Conservation (phyloP, 2,113 vertebrate genomes). For the Ahaetulla prasina region DNA sequence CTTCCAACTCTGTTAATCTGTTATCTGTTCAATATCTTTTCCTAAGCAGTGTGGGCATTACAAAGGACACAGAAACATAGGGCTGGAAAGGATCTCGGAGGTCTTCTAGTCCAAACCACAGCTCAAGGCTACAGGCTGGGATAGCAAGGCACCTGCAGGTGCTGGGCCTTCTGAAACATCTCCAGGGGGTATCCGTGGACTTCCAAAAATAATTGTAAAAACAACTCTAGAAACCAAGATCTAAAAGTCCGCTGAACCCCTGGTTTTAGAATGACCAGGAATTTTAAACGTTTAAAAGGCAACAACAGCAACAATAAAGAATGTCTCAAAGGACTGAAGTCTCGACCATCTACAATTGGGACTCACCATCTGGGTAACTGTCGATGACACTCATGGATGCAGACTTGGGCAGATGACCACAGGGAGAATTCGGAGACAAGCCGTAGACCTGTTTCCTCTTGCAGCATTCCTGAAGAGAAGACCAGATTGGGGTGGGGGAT, state of each 20-base stretch:
- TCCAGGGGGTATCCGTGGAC: neutral
- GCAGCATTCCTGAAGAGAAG: constrained; percentile 21
- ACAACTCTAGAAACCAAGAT: neutral
- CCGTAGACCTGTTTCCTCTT: neutral
- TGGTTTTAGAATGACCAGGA: neutral
- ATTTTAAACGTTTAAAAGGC: neutral
- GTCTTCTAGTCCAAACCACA: neutral
- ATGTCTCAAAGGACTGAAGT: neutral
- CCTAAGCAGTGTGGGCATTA: neutral
- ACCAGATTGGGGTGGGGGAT: neutral
- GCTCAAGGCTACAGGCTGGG: neutral
- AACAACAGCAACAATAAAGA: neutral
- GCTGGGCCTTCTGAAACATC: neutral
- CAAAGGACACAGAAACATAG: neutral
- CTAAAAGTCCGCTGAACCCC: neutral
- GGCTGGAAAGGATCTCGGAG: neutral
- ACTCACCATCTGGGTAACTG: constrained; percentile 61
- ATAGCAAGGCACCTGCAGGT: neutral
- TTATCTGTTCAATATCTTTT: neutral
- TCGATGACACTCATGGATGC: constrained; percentile 63
- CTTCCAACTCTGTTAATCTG: too few relatives aligned
- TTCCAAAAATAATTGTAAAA: neutral
- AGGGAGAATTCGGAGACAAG: neutral
- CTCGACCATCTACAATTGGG: neutral
- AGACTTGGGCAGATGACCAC: constrained; percentile 63